These are phyloP conservation scores for Chaetodon trifasciatus DNA, from an alignment of 2,797 vertebrate species.

Conservation along the genomic window DNA sequence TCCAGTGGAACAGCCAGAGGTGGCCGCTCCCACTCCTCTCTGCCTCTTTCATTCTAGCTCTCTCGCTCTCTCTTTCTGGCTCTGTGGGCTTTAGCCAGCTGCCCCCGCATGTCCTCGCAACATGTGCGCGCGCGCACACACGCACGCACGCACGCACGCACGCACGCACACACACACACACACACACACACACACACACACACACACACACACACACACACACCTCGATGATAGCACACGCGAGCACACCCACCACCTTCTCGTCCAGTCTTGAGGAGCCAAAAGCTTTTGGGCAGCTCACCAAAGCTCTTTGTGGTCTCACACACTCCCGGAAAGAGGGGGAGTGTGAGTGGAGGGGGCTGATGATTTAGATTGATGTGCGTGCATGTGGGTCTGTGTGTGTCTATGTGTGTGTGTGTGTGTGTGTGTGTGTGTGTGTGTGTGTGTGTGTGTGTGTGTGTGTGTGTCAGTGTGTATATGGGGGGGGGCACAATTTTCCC, in stretches of 20 bases:
- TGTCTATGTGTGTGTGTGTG: neutral
- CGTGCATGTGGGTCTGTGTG: neutral
- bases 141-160: slow-evolving; percentile 20
- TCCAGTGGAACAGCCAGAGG: slow-evolving; percentile 85
- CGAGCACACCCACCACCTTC: slow-evolving; percentile 62
- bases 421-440: slow-evolving; percentile 11
- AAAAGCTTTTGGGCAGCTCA: slow-evolving; percentile 72
- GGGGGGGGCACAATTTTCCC: slow-evolving; percentile 53
- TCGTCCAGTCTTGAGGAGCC: slow-evolving; percentile 66
- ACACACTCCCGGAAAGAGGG: slow-evolving; percentile 65
- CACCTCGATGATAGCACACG: slow-evolving; percentile 49
- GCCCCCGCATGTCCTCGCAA: slow-evolving; percentile 73
- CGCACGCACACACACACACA: slow-evolving; percentile 40
- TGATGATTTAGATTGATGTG: slow-evolving; percentile 61
- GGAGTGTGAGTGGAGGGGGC: slow-evolving; percentile 51
- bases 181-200: slow-evolving; percentile 26
- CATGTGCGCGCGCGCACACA: slow-evolving; percentile 47
- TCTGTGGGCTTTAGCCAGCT: slow-evolving; percentile 68
- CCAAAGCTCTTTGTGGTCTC: slow-evolving; percentile 76
- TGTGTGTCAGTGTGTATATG: neutral
- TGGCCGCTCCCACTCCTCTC: slow-evolving; percentile 77
- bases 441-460: slow-evolving; percentile 26
- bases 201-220: slow-evolving; percentile 35
- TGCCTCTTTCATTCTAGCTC: slow-evolving; percentile 29
- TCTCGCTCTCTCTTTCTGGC: slow-evolving; percentile 53